phyloP scores from a whole-genome alignment of 2,888 invertebrate genomes.

The Nemoura dubitans region DNA sequence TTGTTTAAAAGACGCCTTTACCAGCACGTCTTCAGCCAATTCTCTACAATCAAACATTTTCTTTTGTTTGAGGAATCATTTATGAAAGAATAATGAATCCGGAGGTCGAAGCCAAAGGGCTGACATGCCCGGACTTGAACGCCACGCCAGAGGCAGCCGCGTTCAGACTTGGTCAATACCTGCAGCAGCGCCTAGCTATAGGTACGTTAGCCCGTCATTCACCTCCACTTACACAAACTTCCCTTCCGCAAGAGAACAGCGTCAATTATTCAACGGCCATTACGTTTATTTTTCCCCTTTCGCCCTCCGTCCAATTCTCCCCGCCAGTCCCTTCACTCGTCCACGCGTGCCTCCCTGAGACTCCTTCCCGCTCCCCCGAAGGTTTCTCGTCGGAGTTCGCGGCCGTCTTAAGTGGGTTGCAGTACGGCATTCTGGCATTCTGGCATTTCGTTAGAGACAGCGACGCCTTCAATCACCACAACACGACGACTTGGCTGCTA shows the following conservation, averaged over 20 bases:
- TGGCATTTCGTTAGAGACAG: background rate
- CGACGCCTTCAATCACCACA: background rate
- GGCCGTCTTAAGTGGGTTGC: background rate
- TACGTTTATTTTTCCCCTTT: constrained; percentile 14
- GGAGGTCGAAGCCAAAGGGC: background rate
- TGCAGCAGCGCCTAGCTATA: no score
- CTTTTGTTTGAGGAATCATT: constrained; percentile 20
- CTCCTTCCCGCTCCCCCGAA: no score
- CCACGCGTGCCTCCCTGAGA: background rate
- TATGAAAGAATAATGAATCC: background rate
- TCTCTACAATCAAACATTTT: constrained; percentile 1
- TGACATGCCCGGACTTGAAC: background rate
- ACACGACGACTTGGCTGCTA: background rate
- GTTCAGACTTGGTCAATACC: constrained; percentile 9
- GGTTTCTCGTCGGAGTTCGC: no score
- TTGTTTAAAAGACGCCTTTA: background rate
- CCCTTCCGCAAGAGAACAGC: background rate
- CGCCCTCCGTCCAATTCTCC: background rate
- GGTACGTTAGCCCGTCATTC: no score
- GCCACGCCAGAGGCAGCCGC: background rate
- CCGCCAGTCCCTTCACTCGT: background rate
- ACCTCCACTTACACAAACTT: background rate
- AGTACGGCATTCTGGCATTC: background rate
- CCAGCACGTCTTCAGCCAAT: background rate
- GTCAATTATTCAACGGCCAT: constrained; percentile 28